phyloP scores from a whole-genome alignment of 1,140 invertebrate species.

The Meloidogyne hapla region DNA sequence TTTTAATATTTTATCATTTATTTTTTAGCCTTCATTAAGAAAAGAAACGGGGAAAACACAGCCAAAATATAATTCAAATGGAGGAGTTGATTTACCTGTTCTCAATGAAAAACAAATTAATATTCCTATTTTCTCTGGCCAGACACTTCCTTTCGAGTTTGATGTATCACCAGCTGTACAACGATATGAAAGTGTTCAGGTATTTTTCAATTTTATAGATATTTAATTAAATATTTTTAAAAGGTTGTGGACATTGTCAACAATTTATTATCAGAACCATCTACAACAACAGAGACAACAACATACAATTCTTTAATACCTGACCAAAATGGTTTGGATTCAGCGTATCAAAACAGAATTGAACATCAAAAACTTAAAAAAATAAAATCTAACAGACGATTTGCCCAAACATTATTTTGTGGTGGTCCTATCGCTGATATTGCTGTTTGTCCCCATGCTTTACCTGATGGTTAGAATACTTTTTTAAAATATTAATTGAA shows the following conservation, averaged over 20 bases:
- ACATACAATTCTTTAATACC: background rate
- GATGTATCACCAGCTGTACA: conserved; percentile 18
- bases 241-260: conserved; percentile 23
- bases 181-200: conserved; percentile 21
- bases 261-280: background rate
- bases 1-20: background rate
- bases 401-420: conserved; percentile 18
- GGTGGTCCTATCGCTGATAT: conserved; percentile 14
- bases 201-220: background rate
- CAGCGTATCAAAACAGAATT: background rate
- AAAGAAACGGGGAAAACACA: background rate
- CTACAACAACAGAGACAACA: background rate
- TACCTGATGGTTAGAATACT: background rate
- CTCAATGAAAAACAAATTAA: background rate
- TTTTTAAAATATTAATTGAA: background rate
- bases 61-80: background rate
- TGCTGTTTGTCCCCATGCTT: conserved; percentile 15
- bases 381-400: background rate
- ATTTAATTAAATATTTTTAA: background rate
- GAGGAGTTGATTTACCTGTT: background rate
- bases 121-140: conserved; percentile 18
- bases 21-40: background rate
- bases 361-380: conserved; percentile 4
- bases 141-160: conserved; percentile 1
- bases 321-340: conserved; percentile 12